These are phyloP conservation scores for Halictus quadricinctus DNA, from an alignment of 2,888 invertebrate genomes.

Conservation along the genomic window DNA sequence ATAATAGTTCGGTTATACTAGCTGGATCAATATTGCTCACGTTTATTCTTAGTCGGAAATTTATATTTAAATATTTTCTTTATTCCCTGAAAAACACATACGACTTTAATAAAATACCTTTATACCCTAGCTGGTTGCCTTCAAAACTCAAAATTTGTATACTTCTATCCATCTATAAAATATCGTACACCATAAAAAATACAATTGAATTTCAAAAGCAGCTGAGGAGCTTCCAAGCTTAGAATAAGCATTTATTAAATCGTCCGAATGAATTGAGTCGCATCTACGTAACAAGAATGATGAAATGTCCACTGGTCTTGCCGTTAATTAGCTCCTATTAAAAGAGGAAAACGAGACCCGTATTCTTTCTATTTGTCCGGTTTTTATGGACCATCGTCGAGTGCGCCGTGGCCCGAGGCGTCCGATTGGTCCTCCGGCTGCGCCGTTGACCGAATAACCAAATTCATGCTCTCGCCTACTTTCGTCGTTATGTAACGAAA, in stretches of 20 bases:
- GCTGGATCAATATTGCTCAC: background rate
- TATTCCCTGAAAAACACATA: no score
- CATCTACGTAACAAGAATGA: no score
- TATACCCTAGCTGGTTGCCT: no score
- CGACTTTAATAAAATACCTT: no score
- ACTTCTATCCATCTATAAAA: background rate
- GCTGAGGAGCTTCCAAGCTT: background rate
- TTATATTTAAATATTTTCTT: no score
- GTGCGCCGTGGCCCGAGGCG: slow-evolving; percentile 33
- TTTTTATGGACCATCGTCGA: background rate
- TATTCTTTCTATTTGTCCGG: slow-evolving; percentile 6
- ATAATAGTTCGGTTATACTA: background rate
- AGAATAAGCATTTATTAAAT: background rate
- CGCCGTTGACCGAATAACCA: slow-evolving; percentile 81
- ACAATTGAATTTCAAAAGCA: no score
- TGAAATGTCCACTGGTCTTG: background rate
- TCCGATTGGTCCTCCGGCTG: slow-evolving; percentile 68
- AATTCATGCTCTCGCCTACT: slow-evolving; percentile 79
- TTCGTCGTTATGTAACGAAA: slow-evolving; percentile 73
- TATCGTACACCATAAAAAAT: background rate
- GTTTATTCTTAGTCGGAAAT: no score
- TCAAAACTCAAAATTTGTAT: no score
- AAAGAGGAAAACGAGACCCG: background rate
- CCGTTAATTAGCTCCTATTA: background rate
- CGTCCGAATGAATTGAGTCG: background rate